Evolutionary conservation across 2,113 vertebrate species (phyloP).

Genomic region (Vicugna pacos): DNA sequence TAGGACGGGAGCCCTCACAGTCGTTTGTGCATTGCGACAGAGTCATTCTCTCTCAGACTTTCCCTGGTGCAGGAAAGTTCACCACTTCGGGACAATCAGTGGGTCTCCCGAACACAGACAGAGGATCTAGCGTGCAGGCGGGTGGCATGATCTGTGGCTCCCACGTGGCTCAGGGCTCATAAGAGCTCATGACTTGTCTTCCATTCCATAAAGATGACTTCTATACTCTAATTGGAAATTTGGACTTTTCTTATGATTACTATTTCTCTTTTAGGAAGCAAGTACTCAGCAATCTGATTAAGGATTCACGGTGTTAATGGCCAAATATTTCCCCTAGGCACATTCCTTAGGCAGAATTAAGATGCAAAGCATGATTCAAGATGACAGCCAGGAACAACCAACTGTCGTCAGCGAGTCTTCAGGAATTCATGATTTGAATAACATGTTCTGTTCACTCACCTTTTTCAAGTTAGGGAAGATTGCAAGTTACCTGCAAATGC

Average conservation of each 20-base stretch:
- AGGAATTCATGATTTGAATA: background rate
- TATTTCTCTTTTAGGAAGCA: background rate
- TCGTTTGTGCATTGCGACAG: accelerated
- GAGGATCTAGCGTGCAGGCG: background rate
- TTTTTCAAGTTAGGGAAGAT: background rate
- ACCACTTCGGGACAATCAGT: accelerated
- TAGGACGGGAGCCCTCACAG: background rate
- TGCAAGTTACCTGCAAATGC: background rate
- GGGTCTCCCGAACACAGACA: background rate
- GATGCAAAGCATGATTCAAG: background rate
- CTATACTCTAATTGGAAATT: background rate
- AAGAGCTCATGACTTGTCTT: background rate
- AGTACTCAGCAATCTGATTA: background rate
- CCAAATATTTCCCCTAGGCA: background rate
- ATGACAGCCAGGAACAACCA: background rate
- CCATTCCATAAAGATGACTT: background rate
- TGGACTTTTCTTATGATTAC: background rate
- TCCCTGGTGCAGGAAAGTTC: background rate
- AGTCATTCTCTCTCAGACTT: background rate
- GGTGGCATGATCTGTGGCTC: background rate
- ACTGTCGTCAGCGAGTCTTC: background rate
- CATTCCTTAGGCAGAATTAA: background rate
- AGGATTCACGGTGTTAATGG: background rate
- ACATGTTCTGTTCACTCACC: background rate
- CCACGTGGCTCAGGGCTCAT: background rate